Base-by-base conservation (phyloP, 92 coral and sea anemone genomes). In the Epizoanthus ramosus region DNA sequence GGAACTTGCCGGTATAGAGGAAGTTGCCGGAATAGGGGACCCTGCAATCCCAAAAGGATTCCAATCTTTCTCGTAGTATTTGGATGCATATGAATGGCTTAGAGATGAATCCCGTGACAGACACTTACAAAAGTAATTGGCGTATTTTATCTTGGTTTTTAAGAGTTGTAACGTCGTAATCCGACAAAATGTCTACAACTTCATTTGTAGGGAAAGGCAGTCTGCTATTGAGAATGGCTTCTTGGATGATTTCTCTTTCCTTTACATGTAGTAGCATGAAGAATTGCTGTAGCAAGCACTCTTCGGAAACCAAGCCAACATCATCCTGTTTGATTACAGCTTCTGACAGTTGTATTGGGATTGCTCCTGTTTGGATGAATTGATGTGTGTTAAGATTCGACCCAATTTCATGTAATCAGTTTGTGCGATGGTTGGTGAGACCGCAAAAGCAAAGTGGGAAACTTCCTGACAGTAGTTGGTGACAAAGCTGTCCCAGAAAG, bases 401-500 rank as follows among this genome's bases (percentile, higher is more conserved):
- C 95, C 95, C 80, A 84, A 35, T 9, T 87, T 87, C 53, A 83
- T 66, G 77, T 77, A 88, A 76, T 87, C 89, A 5, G 72, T 88
- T 22, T 80, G 80, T 23, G 72, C 58, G 13, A 92, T 22, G 54
- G 79, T 84, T 35, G 88, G 76, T 50, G 92, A 81, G n/a, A 84
- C 63, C 19, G 82, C 47, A 57, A 86, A 86, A 61, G 89, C 77
- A 63, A 83, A 83, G 65, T 89, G 87, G 47, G 74, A 87, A 72
- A 79, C 83, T 53, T 91, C 95, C 52, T 92, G 87, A 43, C 92
- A 88, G 79, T 91, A 86, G 37, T 80, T 86, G n/a, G 88, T 79
- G 18, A 81, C 82, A 69, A 73, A 88, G 64, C 71, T 74, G 63
- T 88, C 90, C 91, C 91, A 87, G 61, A 90, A 90, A 19, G 70